phyloP scores from a whole-genome alignment of 2,888 invertebrate species.

The Odontomyia ornata region DNA sequence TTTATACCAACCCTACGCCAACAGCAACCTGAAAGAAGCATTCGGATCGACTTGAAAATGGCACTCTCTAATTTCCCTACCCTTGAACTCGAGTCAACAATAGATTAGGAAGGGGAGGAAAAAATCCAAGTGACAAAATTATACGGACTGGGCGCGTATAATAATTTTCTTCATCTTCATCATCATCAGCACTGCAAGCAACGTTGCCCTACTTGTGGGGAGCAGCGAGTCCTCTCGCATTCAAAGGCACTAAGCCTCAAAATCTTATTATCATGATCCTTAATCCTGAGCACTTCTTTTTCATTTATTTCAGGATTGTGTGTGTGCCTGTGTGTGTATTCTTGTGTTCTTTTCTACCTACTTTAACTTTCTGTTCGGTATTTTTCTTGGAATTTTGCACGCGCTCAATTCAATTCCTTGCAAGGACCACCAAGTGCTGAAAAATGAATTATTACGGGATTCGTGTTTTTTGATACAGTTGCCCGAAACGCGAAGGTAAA shows the following conservation, averaged over 20 bases:
- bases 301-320: constrained; percentile 6
- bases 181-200: too few relatives aligned
- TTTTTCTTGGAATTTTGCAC: background rate
- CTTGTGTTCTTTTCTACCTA: background rate
- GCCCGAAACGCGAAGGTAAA: background rate
- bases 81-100: too few relatives aligned
- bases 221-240: background rate
- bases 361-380: background rate
- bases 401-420: background rate
- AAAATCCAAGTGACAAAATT: too few relatives aligned
- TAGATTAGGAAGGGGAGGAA: too few relatives aligned
- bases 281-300: constrained; percentile 34
- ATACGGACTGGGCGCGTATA: too few relatives aligned
- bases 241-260: constrained; percentile 36
- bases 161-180: too few relatives aligned
- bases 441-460: background rate
- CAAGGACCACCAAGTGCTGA: background rate
- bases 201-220: background rate
- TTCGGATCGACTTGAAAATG: too few relatives aligned
- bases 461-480: too few relatives aligned
- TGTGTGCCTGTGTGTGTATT: background rate
- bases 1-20: too few relatives aligned
- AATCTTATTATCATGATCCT: constrained; percentile 38
- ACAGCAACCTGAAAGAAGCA: too few relatives aligned
- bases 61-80: too few relatives aligned